Base-by-base conservation (phyloP, 23 tunicate species). In the Pegea sp. region DNA sequence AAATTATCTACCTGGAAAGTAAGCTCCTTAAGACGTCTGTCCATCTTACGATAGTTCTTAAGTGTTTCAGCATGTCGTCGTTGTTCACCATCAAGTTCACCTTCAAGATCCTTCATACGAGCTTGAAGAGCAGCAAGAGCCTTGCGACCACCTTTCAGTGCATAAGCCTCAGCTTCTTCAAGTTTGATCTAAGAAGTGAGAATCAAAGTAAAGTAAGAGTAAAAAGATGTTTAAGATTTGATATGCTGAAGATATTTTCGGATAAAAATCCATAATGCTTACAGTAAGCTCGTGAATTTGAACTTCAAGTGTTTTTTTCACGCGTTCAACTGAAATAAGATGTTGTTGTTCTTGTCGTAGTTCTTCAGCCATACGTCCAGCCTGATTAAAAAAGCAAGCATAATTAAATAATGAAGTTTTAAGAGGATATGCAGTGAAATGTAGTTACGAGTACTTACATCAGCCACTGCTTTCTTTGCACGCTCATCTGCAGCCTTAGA, bases 341-440 rank as follows among this genome's bases (percentile, higher is more conserved):
- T 67, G 95, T 67, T 73, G 84, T 52, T 91, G 99, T 48, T 91
- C 99, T 32, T 57, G 59, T 30, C 99, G 86, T 29, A 91, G 72
- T 43, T 91, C 99, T 59, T 84, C 95, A 26, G 84, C 75, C 95
- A 84, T 84, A 26, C 95, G 81, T 4, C 78, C 72, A 44, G 95
- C 99, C 95, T 84, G 46, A 38, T 8, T 8, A 38, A 38, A 38
- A 38, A 16, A 8, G 11, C 46, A 8, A 38, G 46, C 11, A 38
- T 8, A 11, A 38, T 8, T 8, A 38, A 38, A 38, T 8, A 38
- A 8, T 8, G 46, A 8, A 8, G 16, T 38, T 38, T 38, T 38
- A n/a, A n/a, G n/a, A n/a, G n/a, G n/a, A n/a, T n/a, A n/a, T n/a
- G n/a, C n/a, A n/a, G n/a, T n/a, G n/a, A n/a, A n/a, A n/a, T n/a